Evolutionary conservation across 2,888 invertebrate genomes (phyloP).

Genomic region (Brenthis daphne): DNA sequence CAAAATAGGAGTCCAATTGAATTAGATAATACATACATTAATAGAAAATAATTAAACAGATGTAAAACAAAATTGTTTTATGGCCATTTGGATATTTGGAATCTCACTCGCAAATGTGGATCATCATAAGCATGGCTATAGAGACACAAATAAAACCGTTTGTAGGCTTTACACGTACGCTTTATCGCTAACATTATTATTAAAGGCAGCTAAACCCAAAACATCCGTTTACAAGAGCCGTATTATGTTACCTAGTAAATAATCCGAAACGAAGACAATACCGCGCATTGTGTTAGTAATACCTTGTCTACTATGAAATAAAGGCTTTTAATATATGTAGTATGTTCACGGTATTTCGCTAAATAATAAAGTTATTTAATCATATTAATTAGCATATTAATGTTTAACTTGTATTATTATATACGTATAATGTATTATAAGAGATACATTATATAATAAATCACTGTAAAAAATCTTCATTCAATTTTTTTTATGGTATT

Average conservation of each 20-base stretch:
- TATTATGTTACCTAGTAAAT: conserved; percentile 36
- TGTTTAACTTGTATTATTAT: too few species aligned
- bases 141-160: conserved; percentile 29
- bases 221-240: conserved; percentile 34
- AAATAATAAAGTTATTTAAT: conserved; percentile 7
- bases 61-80: conserved; percentile 21
- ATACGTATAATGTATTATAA: too few species aligned
- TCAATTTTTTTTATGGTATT: too few species aligned
- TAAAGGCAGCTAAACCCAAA: conserved; percentile 34
- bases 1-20: not conserved
- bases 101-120: conserved; percentile 21
- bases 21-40: not conserved
- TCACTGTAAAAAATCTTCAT: too few species aligned
- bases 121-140: conserved; percentile 20
- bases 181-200: conserved; percentile 37
- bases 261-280: conserved; percentile 34
- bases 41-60: conserved; percentile 1
- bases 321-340: conserved; percentile 14
- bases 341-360: conserved; percentile 9
- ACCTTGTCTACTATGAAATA: conserved; percentile 22
- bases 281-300: conserved; percentile 28
- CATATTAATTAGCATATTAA: not conserved
- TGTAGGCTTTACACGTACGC: conserved; percentile 36
- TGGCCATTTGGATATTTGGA: conserved; percentile 7
- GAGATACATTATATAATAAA: too few species aligned